Evolutionary conservation across 1,140 invertebrate species (phyloP).

Genomic region (Drosophila novamexicana): DNA sequence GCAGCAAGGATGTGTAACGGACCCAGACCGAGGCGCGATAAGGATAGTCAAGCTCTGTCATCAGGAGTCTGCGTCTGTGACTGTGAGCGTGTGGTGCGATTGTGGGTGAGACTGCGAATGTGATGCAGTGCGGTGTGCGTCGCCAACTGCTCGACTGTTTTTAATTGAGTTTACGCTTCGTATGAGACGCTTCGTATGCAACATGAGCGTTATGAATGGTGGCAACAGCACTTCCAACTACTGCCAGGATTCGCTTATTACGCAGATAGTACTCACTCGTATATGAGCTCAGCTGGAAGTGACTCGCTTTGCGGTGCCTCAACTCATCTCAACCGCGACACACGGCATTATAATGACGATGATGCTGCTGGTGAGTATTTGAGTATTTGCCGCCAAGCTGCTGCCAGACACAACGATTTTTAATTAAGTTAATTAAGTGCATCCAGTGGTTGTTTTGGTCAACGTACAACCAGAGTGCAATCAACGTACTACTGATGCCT

Average conservation of each 20-base stretch:
- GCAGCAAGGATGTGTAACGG: slow-evolving; percentile 41
- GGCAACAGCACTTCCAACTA: slow-evolving; percentile 14
- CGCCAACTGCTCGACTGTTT: slow-evolving; percentile 73
- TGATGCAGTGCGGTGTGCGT: slow-evolving; percentile 36
- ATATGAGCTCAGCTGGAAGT: slow-evolving; percentile 70
- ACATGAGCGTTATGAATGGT: slow-evolving; percentile 63
- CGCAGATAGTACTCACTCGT: slow-evolving; percentile 12
- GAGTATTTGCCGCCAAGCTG: slow-evolving; percentile 26
- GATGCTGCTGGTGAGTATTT: slow-evolving; percentile 1
- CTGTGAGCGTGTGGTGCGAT: too few relatives aligned
- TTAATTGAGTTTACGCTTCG: slow-evolving; percentile 82
- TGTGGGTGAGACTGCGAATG: not conserved
- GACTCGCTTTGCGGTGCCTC: slow-evolving; percentile 72
- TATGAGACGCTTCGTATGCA: slow-evolving; percentile 48
- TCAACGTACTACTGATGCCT: slow-evolving; percentile 28
- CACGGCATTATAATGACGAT: slow-evolving; percentile 11
- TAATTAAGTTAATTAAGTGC: slow-evolving; percentile 82
- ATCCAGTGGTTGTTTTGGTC: slow-evolving; percentile 69
- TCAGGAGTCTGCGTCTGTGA: not conserved
- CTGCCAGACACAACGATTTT: slow-evolving; percentile 56
- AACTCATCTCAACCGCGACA: slow-evolving; percentile 37
- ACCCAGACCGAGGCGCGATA: slow-evolving; percentile 35
- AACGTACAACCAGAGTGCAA: slow-evolving; percentile 30
- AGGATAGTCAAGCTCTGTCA: slow-evolving; percentile 74
- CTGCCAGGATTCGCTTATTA: slow-evolving; percentile 28